These are phyloP conservation scores for Heliocidaris erythrogramma DNA, from an alignment of 35 echinoderm and acorn worm species.

Conservation along the genomic window DNA sequence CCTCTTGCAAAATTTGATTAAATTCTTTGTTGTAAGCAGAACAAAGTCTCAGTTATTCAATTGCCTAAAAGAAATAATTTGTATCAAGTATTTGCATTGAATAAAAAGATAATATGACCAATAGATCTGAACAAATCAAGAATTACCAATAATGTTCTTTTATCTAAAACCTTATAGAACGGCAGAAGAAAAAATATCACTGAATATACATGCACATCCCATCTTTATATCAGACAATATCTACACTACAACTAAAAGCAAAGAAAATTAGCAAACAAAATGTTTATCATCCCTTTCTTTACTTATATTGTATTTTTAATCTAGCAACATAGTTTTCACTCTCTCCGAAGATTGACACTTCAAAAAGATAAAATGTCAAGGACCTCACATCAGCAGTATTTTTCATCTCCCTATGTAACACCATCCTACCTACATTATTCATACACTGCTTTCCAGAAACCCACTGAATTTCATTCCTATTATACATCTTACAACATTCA, in stretches of 20 bases:
- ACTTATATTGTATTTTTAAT: neutral
- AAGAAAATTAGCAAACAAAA: neutral
- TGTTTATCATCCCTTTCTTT: too few relatives aligned
- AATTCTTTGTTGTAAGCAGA: too few relatives aligned
- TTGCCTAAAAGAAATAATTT: too few relatives aligned
- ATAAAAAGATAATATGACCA: too few relatives aligned
- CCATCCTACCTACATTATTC: conserved; percentile 10
- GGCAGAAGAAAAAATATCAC: too few relatives aligned
- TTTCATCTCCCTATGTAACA: neutral
- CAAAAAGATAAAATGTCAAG: neutral
- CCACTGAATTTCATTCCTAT: neutral
- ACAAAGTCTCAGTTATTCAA: too few relatives aligned
- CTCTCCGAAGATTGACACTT: neutral
- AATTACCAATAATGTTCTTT: too few relatives aligned
- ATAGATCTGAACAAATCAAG: too few relatives aligned
- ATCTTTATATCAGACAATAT: neutral
- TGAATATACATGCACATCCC: neutral
- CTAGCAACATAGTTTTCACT: neutral
- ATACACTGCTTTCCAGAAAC: neutral
- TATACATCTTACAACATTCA: neutral
- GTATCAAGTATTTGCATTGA: too few relatives aligned
- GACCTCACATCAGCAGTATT: neutral
- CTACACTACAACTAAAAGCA: neutral
- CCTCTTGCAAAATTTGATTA: too few relatives aligned
- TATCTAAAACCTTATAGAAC: too few relatives aligned